Evolutionary conservation across 2,888 invertebrate genomes (phyloP).

Genomic region (Tachina fera): DNA sequence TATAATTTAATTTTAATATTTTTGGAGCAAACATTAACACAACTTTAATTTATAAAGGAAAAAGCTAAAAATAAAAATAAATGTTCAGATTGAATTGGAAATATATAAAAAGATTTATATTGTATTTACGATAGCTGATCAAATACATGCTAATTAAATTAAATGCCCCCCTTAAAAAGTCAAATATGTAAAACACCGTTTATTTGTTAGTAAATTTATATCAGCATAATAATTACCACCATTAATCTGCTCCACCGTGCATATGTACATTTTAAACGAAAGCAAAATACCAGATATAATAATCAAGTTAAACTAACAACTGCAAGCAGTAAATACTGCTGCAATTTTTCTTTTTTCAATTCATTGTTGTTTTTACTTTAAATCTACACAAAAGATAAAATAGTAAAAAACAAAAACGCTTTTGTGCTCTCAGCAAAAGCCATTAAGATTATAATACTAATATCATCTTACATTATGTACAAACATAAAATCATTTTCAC

Average conservation of each 20-base stretch:
- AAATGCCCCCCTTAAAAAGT: background rate
- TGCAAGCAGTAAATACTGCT: conserved; percentile 59
- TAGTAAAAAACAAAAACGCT: conserved; percentile 4
- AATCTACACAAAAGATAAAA: conserved; percentile 8
- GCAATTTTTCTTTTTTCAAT: conserved; percentile 36
- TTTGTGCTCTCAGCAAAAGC: conserved; percentile 42
- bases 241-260: conserved; percentile 25
- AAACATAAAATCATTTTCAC: conserved; percentile 5
- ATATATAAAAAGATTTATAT: no score
- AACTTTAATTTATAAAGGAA: no score
- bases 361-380: background rate
- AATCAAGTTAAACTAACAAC: conserved; percentile 50
- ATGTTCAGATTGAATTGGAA: no score
- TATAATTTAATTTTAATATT: no score
- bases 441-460: conserved; percentile 25
- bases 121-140: background rate
- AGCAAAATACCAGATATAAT: conserved; percentile 20
- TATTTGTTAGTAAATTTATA: conserved; percentile 15
- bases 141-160: background rate
- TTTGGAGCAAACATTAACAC: no score
- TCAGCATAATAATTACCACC: conserved; percentile 19
- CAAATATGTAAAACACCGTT: conserved; percentile 7
- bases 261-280: conserved; percentile 17
- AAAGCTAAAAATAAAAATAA: no score
- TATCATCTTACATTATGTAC: conserved; percentile 14